Percentiles rank a stretch among this genome's conserved stretches.
phyloP scores from a whole-genome alignment of 2,888 invertebrate genomes.

The Marronus borbonicus region DNA sequence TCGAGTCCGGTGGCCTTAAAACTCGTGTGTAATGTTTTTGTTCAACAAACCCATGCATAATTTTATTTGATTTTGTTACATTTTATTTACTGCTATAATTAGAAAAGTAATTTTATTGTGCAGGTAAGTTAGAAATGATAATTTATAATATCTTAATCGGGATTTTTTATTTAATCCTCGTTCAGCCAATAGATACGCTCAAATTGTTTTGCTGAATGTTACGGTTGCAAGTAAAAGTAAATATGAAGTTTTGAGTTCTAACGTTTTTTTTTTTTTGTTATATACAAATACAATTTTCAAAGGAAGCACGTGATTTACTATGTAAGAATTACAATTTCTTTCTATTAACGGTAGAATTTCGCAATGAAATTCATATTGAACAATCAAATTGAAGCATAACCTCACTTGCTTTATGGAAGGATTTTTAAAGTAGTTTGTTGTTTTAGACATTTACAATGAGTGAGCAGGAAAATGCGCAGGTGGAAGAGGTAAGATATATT shows the following conservation, averaged over 20 bases:
- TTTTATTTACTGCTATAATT: conserved; percentile 25
- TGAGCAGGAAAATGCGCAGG: conserved; percentile 53
- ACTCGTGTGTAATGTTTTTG: conserved; percentile 4
- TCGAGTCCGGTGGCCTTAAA: too few species aligned
- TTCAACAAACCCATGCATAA: neutral
- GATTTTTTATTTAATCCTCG: too few species aligned
- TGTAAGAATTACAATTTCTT: neutral
- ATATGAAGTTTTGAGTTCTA: neutral
- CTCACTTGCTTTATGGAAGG: conserved; percentile 21
- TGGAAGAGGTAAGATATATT: conserved; percentile 47
- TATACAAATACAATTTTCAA: neutral
- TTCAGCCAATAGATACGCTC: neutral
- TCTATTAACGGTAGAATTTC: neutral
- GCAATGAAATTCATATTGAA: too few species aligned
- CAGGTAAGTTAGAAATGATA: conserved; percentile 11
- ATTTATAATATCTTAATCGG: too few species aligned
- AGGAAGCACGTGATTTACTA: neutral
- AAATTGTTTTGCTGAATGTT: neutral
- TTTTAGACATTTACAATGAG: conserved; percentile 52
- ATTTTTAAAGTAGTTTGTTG: neutral
- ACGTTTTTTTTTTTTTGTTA: neutral
- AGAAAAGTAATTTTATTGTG: neutral
- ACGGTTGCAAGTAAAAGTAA: neutral
- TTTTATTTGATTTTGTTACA: neutral
- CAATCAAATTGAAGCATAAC: conserved; percentile 28